These are phyloP conservation scores for Lycaon pictus DNA, from an alignment of 2,113 vertebrate genomes.

Conservation along the genomic window DNA sequence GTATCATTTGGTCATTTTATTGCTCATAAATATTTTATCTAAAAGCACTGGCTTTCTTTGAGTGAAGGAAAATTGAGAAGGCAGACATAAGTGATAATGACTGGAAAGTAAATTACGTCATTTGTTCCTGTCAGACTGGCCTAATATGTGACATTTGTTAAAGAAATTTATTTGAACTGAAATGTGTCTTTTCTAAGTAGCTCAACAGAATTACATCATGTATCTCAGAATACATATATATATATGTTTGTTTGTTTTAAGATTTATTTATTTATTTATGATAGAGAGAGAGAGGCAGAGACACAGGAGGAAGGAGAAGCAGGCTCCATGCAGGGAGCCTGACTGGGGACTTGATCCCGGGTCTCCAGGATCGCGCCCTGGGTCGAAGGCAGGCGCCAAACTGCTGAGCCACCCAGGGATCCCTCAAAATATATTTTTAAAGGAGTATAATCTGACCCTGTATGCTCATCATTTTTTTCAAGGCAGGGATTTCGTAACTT, in stretches of 20 bases:
- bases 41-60: conserved; percentile 43
- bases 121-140: background rate
- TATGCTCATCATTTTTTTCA: background rate
- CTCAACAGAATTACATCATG: background rate
- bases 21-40: conserved; percentile 25
- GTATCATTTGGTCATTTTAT: background rate
- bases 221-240: background rate
- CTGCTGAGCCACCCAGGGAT: no score
- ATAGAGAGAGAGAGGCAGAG: no score
- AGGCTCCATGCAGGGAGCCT: no score
- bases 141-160: background rate
- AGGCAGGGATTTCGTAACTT: conserved; percentile 17
- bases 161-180: conserved; percentile 11
- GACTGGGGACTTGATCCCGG: no score
- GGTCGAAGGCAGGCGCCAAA: rapidly evolving
- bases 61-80: conserved; percentile 22
- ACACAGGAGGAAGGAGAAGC: no score
- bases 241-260: no score
- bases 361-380: no score
- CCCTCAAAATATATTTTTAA: background rate
- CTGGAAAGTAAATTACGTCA: conserved; percentile 9
- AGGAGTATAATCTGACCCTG: background rate
- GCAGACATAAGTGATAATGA: background rate
- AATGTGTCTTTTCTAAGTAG: background rate
- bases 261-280: no score